Evolutionary conservation across 2,797 vertebrate species (phyloP).

Genomic region (Onychomys torridus): DNA sequence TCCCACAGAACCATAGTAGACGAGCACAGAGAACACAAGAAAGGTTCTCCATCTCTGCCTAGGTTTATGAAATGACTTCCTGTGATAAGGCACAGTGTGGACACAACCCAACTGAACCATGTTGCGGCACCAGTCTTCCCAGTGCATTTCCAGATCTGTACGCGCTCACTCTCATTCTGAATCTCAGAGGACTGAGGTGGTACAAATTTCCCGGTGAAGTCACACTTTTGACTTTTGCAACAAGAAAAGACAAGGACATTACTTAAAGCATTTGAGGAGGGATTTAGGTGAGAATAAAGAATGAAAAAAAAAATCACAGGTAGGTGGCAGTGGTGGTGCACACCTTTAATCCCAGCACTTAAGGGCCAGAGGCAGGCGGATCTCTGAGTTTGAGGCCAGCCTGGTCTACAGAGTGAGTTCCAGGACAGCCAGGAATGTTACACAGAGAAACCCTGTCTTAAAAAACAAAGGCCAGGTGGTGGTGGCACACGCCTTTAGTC

Average conservation of each 20-base stretch:
- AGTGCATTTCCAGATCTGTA: neutral
- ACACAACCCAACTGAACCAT: constrained; percentile 46
- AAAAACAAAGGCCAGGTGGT: no score
- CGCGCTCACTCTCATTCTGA: neutral
- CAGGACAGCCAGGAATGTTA: neutral
- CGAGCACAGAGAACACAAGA: constrained; percentile 15
- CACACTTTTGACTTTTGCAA: constrained; percentile 38
- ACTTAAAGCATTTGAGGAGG: constrained; percentile 19
- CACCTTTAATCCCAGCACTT: neutral
- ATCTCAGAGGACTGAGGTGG: constrained; percentile 34
- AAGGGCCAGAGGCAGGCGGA: neutral
- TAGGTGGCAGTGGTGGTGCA: neutral
- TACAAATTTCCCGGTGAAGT: constrained; percentile 49
- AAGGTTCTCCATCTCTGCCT: constrained; percentile 34
- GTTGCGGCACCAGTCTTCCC: constrained; percentile 20
- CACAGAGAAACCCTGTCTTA: neutral
- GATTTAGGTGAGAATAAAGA: constrained; percentile 27
- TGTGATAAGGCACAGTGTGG: neutral
- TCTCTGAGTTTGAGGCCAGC: neutral
- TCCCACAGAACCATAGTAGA: neutral
- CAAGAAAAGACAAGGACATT: constrained; percentile 25
- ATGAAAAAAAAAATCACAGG: neutral
- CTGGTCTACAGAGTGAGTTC: neutral
- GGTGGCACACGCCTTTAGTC: no score
- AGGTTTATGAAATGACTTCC: constrained; percentile 40